phyloP scores from a whole-genome alignment of 1,140 invertebrate species.

The Ptiloglossa arizonensis region DNA sequence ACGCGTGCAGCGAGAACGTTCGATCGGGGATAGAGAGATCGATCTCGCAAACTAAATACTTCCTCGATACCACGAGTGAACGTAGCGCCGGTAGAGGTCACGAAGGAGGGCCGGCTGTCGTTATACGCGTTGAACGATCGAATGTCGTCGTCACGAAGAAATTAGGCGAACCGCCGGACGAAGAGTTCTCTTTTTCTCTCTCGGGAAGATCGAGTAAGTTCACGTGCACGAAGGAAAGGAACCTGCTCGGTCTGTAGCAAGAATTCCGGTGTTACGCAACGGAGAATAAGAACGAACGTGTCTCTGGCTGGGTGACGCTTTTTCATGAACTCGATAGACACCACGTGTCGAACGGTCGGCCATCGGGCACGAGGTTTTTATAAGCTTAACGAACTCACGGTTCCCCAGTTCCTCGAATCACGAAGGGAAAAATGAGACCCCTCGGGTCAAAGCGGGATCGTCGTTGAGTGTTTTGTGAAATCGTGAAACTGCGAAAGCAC shows the following conservation, averaged over 20 bases:
- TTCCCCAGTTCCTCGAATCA: background rate
- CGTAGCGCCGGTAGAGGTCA: background rate
- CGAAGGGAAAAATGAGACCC: background rate
- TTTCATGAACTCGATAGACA: constrained; percentile 22
- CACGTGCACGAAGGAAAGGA: background rate
- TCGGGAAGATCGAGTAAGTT: background rate
- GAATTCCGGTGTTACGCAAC: constrained; percentile 36
- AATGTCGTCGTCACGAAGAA: background rate
- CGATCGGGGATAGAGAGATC: background rate
- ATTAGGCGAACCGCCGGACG: constrained; percentile 4
- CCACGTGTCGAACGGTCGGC: constrained; percentile 18
- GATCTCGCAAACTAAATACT: background rate
- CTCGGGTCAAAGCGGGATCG: constrained; percentile 24
- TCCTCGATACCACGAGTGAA: background rate
- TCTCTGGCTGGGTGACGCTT: background rate
- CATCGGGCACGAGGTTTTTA: background rate
- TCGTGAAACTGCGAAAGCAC: constrained; percentile 17
- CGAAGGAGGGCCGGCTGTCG: background rate
- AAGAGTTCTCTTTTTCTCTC: background rate
- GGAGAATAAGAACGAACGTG: background rate
- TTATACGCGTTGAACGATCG: constrained; percentile 1
- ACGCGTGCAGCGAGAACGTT: background rate
- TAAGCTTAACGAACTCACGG: background rate
- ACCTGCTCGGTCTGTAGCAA: background rate
- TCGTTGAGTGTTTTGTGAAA: constrained; percentile 14